Evolutionary conservation across 2,113 vertebrate genomes (phyloP), one percentile per base, ranked within the genome.

Genomic region (Mus spicilegus): DNA sequence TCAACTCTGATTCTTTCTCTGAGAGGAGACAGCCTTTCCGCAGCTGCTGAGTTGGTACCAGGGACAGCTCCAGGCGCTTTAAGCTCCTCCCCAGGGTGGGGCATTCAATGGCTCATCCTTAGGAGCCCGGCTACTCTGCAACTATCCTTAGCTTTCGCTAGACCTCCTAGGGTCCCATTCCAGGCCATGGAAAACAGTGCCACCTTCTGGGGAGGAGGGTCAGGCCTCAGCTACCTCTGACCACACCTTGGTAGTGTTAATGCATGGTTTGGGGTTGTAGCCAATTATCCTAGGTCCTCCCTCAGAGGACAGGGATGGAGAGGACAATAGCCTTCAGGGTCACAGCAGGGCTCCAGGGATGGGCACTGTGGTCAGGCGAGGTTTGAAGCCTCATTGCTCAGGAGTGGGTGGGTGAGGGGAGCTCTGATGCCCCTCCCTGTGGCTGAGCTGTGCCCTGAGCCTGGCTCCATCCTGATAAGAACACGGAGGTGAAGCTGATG

Each of bases 21-120:
- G 19, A 17, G 75, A 65, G 3, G 28, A 46, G 49, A 49, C 30
- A 0, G 49, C 6, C 26, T 0, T 0, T 30, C 36, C 0, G 3
- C 56, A 0, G 14, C 28, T 0, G 33, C 26, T 0, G 2, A 17
- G 0, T 2, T 0, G 28, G 97, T 63, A 97, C 97, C 97, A 92
- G 61, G 97, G 97, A 97, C 96, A 98, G 97, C 97, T 93, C 97
- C 97, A 30, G 0, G 85, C 16, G 3, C 69, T 9, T 3, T 17
- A 16, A 8, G 90, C 92, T 85, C 95, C 97, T 93, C 94, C 95
- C 75, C 0, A 0, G 28, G 82, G 78, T 54, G 73, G 87, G 39
- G 87, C 13, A 3, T 65, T 56, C 10, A 0, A 0, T 16, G 0
- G 20, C 46, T 17, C 16, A 33, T n/a, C 17, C 5, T 24, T 12